These are phyloP conservation scores for Empidonax traillii DNA, from an alignment of 2,113 vertebrate species.

Conservation along the genomic window DNA sequence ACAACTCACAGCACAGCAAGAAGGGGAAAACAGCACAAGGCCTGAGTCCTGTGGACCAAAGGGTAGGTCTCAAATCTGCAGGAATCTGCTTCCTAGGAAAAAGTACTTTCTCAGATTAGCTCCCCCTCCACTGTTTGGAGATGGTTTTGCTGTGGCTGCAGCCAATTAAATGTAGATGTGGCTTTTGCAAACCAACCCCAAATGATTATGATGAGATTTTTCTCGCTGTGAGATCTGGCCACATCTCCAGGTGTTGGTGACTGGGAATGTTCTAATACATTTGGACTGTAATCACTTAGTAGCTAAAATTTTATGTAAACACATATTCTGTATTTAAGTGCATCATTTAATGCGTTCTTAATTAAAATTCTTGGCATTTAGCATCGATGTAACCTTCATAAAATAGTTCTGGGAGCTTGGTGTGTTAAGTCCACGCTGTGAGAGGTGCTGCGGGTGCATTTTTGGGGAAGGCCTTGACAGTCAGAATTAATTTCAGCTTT, in stretches of 20 bases:
- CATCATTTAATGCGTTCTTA: not conserved
- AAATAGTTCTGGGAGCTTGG: not conserved
- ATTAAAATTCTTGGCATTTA: not conserved
- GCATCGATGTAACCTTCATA: not conserved
- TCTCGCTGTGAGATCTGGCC: not conserved
- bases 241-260: not conserved
- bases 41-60: slow-evolving; percentile 90
- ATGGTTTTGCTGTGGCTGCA: not conserved
- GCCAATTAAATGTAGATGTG: not conserved
- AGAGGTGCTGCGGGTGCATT: not conserved
- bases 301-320: not conserved
- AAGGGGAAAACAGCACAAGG: slow-evolving; percentile 83
- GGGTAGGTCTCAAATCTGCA: slow-evolving; percentile 75
- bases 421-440: not conserved
- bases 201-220: not conserved
- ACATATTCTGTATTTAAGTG: not conserved
- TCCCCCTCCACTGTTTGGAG: not conserved
- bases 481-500: not conserved
- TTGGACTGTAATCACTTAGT: not conserved
- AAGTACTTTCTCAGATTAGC: not conserved
- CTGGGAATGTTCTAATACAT: not conserved
- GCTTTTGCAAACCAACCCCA: not conserved
- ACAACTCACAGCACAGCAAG: slow-evolving; percentile 86
- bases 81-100: not conserved
- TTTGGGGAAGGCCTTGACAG: not conserved